phyloP scores from a whole-genome alignment of 2,888 invertebrate species.

The Latrodectus hesperus region DNA sequence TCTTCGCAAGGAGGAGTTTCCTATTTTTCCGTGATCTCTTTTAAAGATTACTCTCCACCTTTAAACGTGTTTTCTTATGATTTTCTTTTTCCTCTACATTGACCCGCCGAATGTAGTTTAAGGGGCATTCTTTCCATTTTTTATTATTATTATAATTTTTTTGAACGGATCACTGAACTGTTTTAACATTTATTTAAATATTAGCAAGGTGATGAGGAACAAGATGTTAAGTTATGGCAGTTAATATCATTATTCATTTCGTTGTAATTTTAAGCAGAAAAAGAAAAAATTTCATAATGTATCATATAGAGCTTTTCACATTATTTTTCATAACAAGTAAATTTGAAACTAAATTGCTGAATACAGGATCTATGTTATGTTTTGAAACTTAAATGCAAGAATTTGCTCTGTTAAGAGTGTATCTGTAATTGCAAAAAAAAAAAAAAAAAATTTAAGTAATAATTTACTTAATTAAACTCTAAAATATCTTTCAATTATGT shows the following conservation, averaged over 20 bases:
- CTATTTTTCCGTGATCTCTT: constrained; percentile 22
- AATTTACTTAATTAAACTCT: no score
- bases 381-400: no score
- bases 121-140: constrained; percentile 16
- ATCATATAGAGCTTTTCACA: no score
- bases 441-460: no score
- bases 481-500: no score
- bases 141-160: not conserved
- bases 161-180: constrained; percentile 60
- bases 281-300: no score
- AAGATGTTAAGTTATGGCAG: constrained; percentile 39
- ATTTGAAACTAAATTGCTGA: no score
- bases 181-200: not conserved
- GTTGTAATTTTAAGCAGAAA: not conserved
- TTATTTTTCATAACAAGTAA: no score
- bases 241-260: constrained; percentile 3
- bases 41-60: constrained; percentile 40
- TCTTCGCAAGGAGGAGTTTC: constrained; percentile 1
- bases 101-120: constrained; percentile 38
- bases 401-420: no score
- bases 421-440: no score
- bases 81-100: constrained; percentile 21
- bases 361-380: no score
- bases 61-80: constrained; percentile 51
- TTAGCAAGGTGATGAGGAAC: constrained; percentile 34